Evolutionary conservation across 2,113 vertebrate genomes (phyloP).

Genomic region (Zosterops pallidus): DNA sequence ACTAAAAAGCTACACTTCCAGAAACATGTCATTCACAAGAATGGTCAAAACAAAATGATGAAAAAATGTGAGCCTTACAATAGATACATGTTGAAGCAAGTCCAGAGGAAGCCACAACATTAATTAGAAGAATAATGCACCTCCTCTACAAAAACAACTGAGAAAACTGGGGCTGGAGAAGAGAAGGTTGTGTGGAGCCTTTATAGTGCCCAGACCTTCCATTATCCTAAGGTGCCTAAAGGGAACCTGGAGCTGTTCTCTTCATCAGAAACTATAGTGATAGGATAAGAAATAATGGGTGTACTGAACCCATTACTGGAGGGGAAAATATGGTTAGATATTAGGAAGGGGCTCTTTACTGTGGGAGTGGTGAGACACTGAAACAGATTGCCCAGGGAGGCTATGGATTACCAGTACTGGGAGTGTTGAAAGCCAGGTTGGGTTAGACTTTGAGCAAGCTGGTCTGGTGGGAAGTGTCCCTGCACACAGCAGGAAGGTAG

Average conservation of each 20-base stretch:
- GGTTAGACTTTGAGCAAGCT: background rate
- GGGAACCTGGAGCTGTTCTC: background rate
- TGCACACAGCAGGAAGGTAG: background rate
- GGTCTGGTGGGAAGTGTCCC: background rate
- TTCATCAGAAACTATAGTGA: background rate
- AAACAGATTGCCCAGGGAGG: background rate
- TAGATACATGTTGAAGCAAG: background rate
- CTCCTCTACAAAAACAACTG: background rate
- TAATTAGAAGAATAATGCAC: background rate
- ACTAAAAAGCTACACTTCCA: background rate
- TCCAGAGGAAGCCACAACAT: background rate
- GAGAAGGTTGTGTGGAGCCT: background rate
- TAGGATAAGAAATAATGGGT: background rate
- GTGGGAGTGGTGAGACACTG: background rate
- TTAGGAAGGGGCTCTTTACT: background rate
- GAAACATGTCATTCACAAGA: background rate
- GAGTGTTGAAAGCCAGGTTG: background rate
- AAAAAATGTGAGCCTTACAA: background rate
- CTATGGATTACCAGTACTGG: background rate
- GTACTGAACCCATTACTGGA: background rate
- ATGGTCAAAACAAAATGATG: background rate
- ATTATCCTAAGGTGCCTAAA: background rate
- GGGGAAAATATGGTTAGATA: background rate
- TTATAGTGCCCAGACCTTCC: background rate
- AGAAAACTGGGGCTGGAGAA: background rate